Evolutionary conservation across 2,888 invertebrate species (phyloP), one percentile per base, ranked within the genome.

Genomic region (Noctua janthe): DNA sequence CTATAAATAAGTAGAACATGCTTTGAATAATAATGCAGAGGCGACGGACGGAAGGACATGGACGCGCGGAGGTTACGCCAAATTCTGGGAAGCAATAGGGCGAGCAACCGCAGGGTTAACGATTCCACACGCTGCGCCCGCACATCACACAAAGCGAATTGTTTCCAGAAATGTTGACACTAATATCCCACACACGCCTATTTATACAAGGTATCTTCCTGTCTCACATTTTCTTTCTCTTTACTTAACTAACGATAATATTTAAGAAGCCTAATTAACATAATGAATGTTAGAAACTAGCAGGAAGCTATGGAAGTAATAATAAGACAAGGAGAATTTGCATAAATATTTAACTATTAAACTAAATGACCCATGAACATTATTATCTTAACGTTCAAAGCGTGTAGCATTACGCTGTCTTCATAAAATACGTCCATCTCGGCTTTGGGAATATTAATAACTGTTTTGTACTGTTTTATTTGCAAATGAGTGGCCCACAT

Each of bases 1-100:
- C 84, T 86, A 86, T 83, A 87, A 88, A 87, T 85, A 84, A 81
- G 72, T 81, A 71, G 75, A 77, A 49, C 84, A 82, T 77, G 87
- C 76, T 82, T 78, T 81, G 92, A 92, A 93, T 93, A 83, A 83
- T 86, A 90, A 92, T 87, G 49, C 62, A 72, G 39, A 82, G 70
- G 66, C 80, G 78, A 80, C 86, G 87, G 84, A 84, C 92, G 92
- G 91, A 92, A 92, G 91, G 89, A 91, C 87, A 80, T 80, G 81
- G 82, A 78, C 86, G 74, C 87, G 84, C 74, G 81, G 76, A 87
- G 91, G 91, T 90, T 88, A 89, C 77, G 85, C 84, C 89, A 78
- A 90, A 90, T 92, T 91, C 92, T 90, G 78, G 81, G 90, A 92
- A 92, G 81, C 69, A 82, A 78, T 76, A 87, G 85, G 85, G 82